These are phyloP conservation scores for Argyrosomus japonicus DNA, from an alignment of 2,113 vertebrate genomes.

Conservation along the genomic window DNA sequence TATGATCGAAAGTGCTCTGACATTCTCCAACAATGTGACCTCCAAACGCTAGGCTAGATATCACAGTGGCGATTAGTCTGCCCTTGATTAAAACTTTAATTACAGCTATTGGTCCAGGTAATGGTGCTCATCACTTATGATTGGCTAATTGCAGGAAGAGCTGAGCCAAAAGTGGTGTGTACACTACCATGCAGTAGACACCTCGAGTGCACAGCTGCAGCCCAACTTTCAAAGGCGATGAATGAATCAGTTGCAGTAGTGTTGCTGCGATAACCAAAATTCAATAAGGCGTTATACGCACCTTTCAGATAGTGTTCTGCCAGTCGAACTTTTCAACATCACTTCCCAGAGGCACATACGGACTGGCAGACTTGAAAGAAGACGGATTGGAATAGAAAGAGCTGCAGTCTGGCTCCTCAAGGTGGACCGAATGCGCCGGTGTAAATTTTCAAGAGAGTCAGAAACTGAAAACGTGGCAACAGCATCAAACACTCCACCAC, in stretches of 20 bases:
- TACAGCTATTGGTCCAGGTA: conserved; percentile 22
- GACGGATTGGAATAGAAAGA: conserved; percentile 33
- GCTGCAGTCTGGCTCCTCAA: conserved; percentile 36
- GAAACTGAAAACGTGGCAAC: conserved; percentile 31
- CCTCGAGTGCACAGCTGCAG: background rate
- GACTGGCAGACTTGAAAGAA: conserved; percentile 47
- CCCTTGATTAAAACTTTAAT: conserved; percentile 38
- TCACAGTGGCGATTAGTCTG: background rate
- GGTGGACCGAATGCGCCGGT: conserved; percentile 46
- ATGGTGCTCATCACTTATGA: conserved; percentile 5
- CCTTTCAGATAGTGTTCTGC: conserved; percentile 34
- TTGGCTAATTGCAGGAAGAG: conserved; percentile 16
- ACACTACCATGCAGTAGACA: background rate
- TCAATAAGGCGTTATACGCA: conserved; percentile 42
- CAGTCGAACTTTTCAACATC: conserved; percentile 37
- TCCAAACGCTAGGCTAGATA: background rate
- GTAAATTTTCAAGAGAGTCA: conserved; percentile 14
- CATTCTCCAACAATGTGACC: conserved; percentile 10
- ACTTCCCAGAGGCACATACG: conserved; percentile 17
- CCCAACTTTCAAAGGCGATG: background rate
- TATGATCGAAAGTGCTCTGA: background rate
- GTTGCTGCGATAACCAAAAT: conserved; percentile 34
- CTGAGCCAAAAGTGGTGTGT: background rate
- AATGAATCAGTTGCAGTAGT: conserved; percentile 7
- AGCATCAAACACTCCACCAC: conserved; percentile 45